A percentile compares a stretch with the other conserved stretches of the same genome.
Conservation (phyloP, 2,797 vertebrate species). For the Sebastes melanostomus region DNA sequence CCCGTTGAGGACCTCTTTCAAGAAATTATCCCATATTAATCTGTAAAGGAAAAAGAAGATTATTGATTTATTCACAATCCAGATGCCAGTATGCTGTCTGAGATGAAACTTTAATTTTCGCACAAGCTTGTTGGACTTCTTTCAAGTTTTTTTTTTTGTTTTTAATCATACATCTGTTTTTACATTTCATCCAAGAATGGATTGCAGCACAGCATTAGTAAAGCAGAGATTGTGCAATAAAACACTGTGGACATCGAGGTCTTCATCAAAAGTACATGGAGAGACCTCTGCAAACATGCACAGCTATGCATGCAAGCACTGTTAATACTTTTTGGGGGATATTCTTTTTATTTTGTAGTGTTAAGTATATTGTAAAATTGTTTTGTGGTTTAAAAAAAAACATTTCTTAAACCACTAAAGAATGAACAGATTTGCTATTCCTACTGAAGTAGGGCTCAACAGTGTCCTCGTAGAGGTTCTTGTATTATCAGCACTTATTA, state of each 20-base stretch:
- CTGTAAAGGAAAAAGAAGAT: not conserved
- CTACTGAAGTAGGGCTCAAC: slow-evolving; percentile 34
- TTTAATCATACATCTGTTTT: not conserved
- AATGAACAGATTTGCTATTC: slow-evolving; percentile 36
- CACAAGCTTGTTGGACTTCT: not conserved
- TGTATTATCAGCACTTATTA: slow-evolving; percentile 50
- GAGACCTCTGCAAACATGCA: slow-evolving; percentile 42
- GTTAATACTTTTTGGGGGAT: slow-evolving; percentile 4
- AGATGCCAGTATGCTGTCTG: slow-evolving; percentile 1
- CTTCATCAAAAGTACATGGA: slow-evolving; percentile 13
- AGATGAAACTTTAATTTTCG: slow-evolving; percentile 16
- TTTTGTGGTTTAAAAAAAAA: not conserved
- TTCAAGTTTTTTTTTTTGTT: not conserved
- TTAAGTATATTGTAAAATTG: slow-evolving; percentile 9
- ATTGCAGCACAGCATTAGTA: slow-evolving; percentile 4
- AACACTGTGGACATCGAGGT: slow-evolving; percentile 49
- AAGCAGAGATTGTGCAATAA: slow-evolving; percentile 74
- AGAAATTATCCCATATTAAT: not conserved
- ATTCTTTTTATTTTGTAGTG: slow-evolving; percentile 24
- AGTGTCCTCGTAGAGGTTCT: slow-evolving; percentile 51
- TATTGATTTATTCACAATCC: slow-evolving; percentile 11
- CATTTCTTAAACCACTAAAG: slow-evolving; percentile 17
- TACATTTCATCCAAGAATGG: slow-evolving; percentile 2
- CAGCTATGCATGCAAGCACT: slow-evolving; percentile 67
- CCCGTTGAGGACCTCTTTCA: not conserved